These are phyloP conservation scores for Pygathrix nemaeus DNA, from an alignment of 2,113 vertebrate species.

Conservation along the genomic window DNA sequence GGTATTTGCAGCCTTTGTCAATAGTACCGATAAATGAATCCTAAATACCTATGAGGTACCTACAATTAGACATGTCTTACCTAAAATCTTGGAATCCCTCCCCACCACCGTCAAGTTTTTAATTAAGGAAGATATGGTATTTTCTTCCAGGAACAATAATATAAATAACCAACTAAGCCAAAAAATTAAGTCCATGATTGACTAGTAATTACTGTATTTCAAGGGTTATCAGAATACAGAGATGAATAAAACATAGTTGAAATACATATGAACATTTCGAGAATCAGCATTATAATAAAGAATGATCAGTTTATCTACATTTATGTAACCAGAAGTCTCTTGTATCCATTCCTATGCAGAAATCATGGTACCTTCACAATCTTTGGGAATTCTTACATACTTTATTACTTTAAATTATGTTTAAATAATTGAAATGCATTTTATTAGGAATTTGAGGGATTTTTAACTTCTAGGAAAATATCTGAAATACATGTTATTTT, in stretches of 20 bases:
- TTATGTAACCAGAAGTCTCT: not conserved
- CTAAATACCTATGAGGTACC: not conserved
- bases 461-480: not conserved
- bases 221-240: not conserved
- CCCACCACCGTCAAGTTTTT: not conserved
- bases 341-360: not conserved
- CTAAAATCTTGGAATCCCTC: not conserved
- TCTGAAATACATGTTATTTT: not conserved
- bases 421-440: conserved; percentile 11
- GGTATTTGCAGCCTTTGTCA: not conserved
- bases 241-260: not conserved
- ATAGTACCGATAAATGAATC: not conserved
- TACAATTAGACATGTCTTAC: not conserved
- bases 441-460: not conserved
- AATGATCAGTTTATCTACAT: not conserved
- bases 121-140: not conserved
- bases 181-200: not conserved
- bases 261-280: not conserved
- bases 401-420: not conserved
- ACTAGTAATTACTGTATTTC: not conserved
- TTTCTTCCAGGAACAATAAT: not conserved
- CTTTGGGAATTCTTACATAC: not conserved
- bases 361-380: not conserved
- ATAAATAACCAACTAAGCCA: not conserved
- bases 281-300: not conserved